Evolutionary conservation across 2,888 invertebrate genomes (phyloP).

Genomic region (Spicauda simplicius): DNA sequence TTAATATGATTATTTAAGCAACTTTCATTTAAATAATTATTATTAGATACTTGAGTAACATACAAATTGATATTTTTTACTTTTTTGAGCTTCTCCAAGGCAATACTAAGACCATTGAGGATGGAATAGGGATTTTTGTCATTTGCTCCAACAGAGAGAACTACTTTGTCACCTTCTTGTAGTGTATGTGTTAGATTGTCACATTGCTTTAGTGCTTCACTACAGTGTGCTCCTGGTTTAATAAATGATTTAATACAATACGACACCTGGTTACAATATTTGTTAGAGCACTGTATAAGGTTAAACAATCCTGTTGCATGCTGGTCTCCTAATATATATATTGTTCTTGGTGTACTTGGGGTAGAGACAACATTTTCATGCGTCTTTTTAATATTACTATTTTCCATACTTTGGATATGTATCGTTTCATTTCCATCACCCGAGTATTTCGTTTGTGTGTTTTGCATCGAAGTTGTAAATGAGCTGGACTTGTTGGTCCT

Average conservation of each 20-base stretch:
- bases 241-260: slow-evolving; percentile 36
- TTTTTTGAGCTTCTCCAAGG: slow-evolving; percentile 4
- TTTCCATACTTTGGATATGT: too few species aligned
- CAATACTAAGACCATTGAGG: slow-evolving; percentile 8
- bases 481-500: too few species aligned
- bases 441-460: too few species aligned
- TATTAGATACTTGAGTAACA: background rate
- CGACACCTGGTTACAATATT: too few species aligned
- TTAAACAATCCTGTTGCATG: too few species aligned
- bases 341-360: too few species aligned
- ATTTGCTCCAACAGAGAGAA: slow-evolving; percentile 19
- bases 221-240: slow-evolving; percentile 18
- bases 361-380: too few species aligned
- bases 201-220: slow-evolving; percentile 3
- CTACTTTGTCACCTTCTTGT: slow-evolving; percentile 5
- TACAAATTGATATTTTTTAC: background rate
- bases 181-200: background rate
- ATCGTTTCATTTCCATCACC: too few species aligned
- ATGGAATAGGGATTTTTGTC: slow-evolving; percentile 21
- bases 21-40: slow-evolving; percentile 5
- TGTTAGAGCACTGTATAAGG: too few species aligned
- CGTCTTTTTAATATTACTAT: too few species aligned
- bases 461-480: too few species aligned
- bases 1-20: slow-evolving; percentile 8
- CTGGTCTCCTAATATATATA: too few species aligned